Conservation (phyloP, 2,797 vertebrate genomes). For the Caiman crocodilus region DNA sequence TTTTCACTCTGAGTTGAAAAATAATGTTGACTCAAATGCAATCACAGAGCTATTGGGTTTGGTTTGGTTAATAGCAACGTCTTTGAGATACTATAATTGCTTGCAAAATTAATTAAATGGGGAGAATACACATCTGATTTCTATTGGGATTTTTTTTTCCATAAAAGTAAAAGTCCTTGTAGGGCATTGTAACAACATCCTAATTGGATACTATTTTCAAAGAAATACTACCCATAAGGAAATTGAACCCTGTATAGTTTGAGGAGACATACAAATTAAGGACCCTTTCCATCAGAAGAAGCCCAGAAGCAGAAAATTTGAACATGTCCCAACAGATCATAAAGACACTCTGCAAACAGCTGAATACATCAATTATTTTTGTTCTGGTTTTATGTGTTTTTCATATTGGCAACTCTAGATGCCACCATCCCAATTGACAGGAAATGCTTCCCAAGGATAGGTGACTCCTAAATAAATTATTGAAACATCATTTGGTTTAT, state of each 20-base stretch:
- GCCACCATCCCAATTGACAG: not conserved
- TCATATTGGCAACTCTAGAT: constrained; percentile 2
- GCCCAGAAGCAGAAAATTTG: constrained; percentile 14
- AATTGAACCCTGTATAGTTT: constrained; percentile 41
- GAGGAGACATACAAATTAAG: constrained; percentile 15
- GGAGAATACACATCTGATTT: constrained; percentile 26
- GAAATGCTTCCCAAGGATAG: not conserved
- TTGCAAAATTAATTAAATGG: constrained; percentile 43
- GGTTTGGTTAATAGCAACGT: constrained; percentile 14
- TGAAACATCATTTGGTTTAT: not conserved
- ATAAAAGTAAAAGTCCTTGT: not conserved
- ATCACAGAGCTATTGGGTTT: not conserved
- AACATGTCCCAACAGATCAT: not conserved
- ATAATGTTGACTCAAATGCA: not conserved
- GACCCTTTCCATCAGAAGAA: constrained; percentile 5
- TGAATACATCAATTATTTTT: not conserved
- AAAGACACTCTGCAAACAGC: not conserved
- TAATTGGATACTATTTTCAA: constrained; percentile 23
- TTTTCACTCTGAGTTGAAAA: not conserved
- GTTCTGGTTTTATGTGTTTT: not conserved
- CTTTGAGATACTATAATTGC: constrained; percentile 45
- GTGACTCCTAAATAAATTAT: not conserved
- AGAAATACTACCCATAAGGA: constrained; percentile 39
- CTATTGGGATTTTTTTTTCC: constrained; percentile 21
- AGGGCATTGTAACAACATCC: constrained; percentile 46